A percentile compares a stretch with the other conserved stretches of the same genome.
Evolutionary conservation across 2,113 vertebrate genomes (phyloP).

Genomic region (Panthera leo): DNA sequence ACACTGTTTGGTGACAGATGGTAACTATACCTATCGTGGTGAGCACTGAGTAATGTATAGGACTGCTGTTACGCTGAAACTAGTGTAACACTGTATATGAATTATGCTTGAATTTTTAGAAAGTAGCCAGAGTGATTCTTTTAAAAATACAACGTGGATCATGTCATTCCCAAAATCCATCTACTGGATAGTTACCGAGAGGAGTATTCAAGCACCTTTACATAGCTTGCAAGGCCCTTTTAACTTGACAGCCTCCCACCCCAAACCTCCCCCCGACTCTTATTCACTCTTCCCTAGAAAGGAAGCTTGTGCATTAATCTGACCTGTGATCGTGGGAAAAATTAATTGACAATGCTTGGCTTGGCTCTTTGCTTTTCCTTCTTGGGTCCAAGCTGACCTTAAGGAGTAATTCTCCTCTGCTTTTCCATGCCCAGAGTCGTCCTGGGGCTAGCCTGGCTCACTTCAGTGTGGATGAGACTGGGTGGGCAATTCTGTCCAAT

Average conservation of each 20-base stretch:
- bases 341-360: neutral
- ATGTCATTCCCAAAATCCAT: neutral
- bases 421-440: neutral
- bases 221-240: neutral
- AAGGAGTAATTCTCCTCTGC: neutral
- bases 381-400: neutral
- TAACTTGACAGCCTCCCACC: neutral
- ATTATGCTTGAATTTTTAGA: neutral
- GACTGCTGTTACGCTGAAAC: neutral
- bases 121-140: neutral
- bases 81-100: neutral
- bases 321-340: neutral
- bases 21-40: neutral
- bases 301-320: neutral
- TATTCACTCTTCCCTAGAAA: neutral
- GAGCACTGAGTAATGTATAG: neutral
- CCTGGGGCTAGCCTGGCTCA: neutral
- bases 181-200: neutral
- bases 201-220: neutral
- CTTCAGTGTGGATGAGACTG: neutral
- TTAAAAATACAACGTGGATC: neutral
- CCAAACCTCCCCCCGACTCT: neutral
- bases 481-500: neutral
- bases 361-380: neutral
- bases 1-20: neutral